These are phyloP conservation scores for Coelinius sp. DNA, from an alignment of 2,888 invertebrate species.

Conservation along the genomic window DNA sequence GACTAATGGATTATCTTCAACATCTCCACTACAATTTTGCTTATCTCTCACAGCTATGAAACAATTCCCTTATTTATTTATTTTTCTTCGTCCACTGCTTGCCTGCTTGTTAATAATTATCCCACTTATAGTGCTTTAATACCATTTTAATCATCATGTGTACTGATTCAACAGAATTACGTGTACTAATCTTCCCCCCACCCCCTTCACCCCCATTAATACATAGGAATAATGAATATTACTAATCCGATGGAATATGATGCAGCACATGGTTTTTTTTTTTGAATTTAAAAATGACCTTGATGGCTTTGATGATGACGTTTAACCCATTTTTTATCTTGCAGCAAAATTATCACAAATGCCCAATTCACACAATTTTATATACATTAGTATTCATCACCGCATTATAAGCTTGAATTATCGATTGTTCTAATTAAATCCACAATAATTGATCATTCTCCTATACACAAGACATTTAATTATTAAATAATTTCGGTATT, in stretches of 20 bases:
- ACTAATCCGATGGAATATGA: not conserved
- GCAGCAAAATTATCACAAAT: constrained; percentile 10
- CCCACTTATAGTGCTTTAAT: constrained; percentile 22
- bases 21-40: constrained; percentile 11
- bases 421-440: not conserved
- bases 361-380: not conserved
- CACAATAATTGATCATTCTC: not conserved
- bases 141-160: not conserved
- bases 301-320: not conserved
- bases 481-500: not conserved
- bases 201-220: too few relatives aligned
- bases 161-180: not conserved
- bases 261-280: not conserved
- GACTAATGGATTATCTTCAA: not conserved
- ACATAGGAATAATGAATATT: not conserved
- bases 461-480: constrained; percentile 4
- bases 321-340: constrained; percentile 13
- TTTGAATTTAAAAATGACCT: not conserved
- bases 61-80: constrained; percentile 14
- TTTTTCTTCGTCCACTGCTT: constrained; percentile 3
- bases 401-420: constrained; percentile 4
- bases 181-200: not conserved
- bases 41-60: constrained; percentile 25
- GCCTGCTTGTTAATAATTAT: constrained; percentile 16
- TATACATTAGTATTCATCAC: not conserved